Evolutionary conservation across 2,113 vertebrate genomes (phyloP).

Genomic region (Microcebus ravelobensis): DNA sequence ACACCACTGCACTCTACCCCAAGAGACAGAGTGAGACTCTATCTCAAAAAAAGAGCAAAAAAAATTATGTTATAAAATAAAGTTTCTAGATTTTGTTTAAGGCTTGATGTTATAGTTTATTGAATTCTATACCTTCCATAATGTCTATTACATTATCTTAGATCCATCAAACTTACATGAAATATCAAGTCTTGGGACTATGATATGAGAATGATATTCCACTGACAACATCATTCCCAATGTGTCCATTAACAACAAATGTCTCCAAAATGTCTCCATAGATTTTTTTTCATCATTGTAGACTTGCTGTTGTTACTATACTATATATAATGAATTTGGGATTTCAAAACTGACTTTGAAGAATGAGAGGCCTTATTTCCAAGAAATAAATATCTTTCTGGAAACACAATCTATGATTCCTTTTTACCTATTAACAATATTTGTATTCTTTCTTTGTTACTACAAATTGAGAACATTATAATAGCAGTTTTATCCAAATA

Average conservation of each 20-base stretch:
- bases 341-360: conserved; percentile 8
- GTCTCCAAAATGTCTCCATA: not conserved
- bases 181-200: not conserved
- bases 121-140: not conserved
- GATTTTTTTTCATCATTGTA: not conserved
- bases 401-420: not conserved
- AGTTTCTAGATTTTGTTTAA: conserved; percentile 27
- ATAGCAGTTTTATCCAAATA: not conserved
- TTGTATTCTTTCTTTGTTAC: not conserved
- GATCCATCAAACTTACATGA: not conserved
- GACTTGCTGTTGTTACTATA: not conserved
- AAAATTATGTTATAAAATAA: not conserved
- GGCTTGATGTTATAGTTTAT: not conserved
- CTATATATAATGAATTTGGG: not conserved
- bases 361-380: not conserved
- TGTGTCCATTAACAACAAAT: not conserved
- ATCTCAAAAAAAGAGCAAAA: not conserved
- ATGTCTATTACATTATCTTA: not conserved
- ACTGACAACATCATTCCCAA: not conserved
- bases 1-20: too few species aligned
- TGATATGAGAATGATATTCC: not conserved
- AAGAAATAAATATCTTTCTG: not conserved
- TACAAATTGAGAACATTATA: not conserved
- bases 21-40: too few species aligned
- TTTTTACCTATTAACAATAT: not conserved